These are phyloP conservation scores for Metellina segmentata DNA, from an alignment of 2,888 invertebrate species.

Conservation along the genomic window DNA sequence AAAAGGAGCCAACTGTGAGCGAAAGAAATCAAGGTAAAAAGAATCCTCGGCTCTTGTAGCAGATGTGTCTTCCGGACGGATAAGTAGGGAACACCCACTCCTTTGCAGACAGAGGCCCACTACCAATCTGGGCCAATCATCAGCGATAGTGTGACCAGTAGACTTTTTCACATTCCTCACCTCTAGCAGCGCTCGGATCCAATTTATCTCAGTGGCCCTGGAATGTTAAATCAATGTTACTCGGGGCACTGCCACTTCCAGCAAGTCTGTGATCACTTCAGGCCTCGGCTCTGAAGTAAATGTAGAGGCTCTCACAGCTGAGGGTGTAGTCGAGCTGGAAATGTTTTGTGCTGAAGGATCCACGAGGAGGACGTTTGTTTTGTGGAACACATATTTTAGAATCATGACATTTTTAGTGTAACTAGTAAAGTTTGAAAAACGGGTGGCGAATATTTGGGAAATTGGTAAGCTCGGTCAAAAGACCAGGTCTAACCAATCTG, in stretches of 20 bases:
- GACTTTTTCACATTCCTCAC: constrained; percentile 40
- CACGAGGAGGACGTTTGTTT: background rate
- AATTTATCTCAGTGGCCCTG: constrained; percentile 23
- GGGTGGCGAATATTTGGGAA: no score
- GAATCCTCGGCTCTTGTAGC: constrained; percentile 17
- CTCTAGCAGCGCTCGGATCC: constrained; percentile 3
- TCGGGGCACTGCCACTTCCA: background rate
- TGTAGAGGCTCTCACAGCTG: background rate
- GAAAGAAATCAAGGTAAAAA: constrained; percentile 31
- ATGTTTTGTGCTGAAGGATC: background rate
- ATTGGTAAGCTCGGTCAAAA: no score
- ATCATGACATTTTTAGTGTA: no score
- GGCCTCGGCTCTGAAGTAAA: background rate
- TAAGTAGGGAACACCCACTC: constrained; percentile 15
- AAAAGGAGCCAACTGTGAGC: background rate
- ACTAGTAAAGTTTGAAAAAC: no score
- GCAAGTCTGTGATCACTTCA: background rate
- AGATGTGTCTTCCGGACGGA: constrained; percentile 48
- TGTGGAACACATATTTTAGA: background rate
- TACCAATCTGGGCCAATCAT: background rate
- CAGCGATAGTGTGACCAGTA: background rate
- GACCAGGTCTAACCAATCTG: no score
- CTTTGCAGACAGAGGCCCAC: background rate
- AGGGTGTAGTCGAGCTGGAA: background rate
- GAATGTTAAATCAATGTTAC: constrained; percentile 57